phyloP scores from a whole-genome alignment of 2,113 vertebrate genomes.

The Sphyrna mokarran region DNA sequence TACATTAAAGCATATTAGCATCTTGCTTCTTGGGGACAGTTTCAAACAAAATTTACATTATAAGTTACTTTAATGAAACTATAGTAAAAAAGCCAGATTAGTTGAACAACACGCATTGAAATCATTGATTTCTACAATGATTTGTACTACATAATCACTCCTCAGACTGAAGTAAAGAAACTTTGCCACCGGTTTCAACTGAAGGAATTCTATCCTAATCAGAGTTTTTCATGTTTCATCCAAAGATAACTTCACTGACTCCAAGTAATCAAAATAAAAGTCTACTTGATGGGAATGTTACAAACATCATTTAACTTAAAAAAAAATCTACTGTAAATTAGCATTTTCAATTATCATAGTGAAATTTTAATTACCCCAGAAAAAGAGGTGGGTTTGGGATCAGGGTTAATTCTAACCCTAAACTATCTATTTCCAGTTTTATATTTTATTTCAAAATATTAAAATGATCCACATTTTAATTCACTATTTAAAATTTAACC shows the following conservation, averaged over 20 bases:
- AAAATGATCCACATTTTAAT: too few relatives aligned
- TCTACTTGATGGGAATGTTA: not conserved
- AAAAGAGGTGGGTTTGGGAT: not conserved
- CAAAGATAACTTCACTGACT: not conserved
- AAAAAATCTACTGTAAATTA: not conserved
- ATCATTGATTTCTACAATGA: not conserved
- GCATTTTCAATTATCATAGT: not conserved
- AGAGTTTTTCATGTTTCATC: not conserved
- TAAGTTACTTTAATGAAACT: not conserved
- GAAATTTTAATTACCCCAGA: not conserved
- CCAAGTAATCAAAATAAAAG: not conserved
- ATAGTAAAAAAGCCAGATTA: not conserved
- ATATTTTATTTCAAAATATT: too few relatives aligned
- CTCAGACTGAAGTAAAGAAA: not conserved
- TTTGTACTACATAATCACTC: not conserved
- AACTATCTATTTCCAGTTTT: not conserved
- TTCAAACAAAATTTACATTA: not conserved
- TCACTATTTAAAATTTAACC: too few relatives aligned
- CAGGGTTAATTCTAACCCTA: not conserved
- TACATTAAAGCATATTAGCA: not conserved
- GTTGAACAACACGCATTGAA: not conserved
- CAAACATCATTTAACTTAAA: not conserved
- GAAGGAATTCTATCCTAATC: not conserved
- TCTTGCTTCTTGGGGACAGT: not conserved
- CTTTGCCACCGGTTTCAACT: not conserved